Evolutionary conservation across 2,888 invertebrate genomes (phyloP).

Genomic region (Celastrina argiolus): DNA sequence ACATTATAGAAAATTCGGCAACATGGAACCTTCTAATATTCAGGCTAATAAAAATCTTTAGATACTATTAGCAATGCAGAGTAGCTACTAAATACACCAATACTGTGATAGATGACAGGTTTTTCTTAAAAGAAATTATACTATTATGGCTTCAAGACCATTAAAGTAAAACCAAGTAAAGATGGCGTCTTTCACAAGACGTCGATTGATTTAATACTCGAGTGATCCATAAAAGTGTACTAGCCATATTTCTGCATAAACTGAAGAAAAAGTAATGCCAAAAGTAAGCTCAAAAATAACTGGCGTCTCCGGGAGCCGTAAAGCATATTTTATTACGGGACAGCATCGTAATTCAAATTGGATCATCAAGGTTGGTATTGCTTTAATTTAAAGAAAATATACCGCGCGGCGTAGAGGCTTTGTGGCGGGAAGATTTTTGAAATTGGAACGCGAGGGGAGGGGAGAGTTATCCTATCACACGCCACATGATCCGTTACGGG

Average conservation of each 20-base stretch:
- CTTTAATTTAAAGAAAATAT: slow-evolving; percentile 52
- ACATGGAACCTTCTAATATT: too few species aligned
- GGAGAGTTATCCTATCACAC: slow-evolving; percentile 33
- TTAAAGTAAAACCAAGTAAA: not conserved
- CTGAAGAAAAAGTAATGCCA: slow-evolving; percentile 10
- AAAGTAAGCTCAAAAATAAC: slow-evolving; percentile 20
- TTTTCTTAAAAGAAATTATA: not conserved
- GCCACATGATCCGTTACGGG: slow-evolving; percentile 3
- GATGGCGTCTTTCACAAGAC: not conserved
- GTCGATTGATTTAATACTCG: not conserved
- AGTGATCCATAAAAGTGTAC: slow-evolving; percentile 5
- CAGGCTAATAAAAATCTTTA: not conserved
- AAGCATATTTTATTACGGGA: slow-evolving; percentile 33
- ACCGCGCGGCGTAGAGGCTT: slow-evolving; percentile 37
- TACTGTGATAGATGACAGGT: not conserved
- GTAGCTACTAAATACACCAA: not conserved
- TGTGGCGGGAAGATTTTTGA: slow-evolving; percentile 41
- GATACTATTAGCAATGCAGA: not conserved
- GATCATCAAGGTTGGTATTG: slow-evolving; percentile 52
- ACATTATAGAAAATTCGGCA: not conserved
- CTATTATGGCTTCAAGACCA: not conserved
- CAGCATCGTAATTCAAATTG: slow-evolving; percentile 49
- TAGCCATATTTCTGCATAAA: slow-evolving; percentile 10
- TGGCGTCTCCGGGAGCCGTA: slow-evolving; percentile 25
- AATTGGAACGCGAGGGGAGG: slow-evolving; percentile 53